phyloP scores from a whole-genome alignment of 1,140 invertebrate genomes.

The Trinorchestia longiramus region DNA sequence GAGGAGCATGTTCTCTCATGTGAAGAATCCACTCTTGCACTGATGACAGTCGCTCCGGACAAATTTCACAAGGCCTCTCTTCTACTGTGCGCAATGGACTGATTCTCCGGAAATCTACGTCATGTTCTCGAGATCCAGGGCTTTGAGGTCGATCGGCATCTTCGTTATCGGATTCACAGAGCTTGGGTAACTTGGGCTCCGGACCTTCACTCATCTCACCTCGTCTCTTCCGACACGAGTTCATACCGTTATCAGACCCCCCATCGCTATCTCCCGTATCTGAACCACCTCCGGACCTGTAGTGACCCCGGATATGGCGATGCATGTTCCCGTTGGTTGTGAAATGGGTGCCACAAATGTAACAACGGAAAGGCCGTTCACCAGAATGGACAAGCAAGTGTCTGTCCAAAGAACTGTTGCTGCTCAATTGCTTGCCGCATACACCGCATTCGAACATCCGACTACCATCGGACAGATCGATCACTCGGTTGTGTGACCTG shows the following conservation, averaged over 20 bases:
- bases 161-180: constrained; percentile 40
- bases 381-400: constrained; percentile 83
- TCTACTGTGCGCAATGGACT: not conserved
- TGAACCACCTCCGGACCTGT: constrained; percentile 67
- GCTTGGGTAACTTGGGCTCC: constrained; percentile 18
- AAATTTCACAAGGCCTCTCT: constrained; percentile 35
- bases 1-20: constrained; percentile 62
- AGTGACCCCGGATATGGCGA: constrained; percentile 83
- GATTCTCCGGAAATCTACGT: constrained; percentile 14
- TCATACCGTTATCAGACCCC: constrained; percentile 67
- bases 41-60: constrained; percentile 76
- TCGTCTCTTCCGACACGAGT: constrained; percentile 65
- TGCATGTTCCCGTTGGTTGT: constrained; percentile 92
- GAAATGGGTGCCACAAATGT: constrained; percentile 83
- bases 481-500: constrained; percentile 76
- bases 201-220: constrained; percentile 59
- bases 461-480: constrained; percentile 66
- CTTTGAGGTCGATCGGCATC: not conserved
- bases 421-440: constrained; percentile 77
- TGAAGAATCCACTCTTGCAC: constrained; percentile 77
- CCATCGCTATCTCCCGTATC: constrained; percentile 69
- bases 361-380: constrained; percentile 83
- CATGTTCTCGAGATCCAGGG: constrained; percentile 9
- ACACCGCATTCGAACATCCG: constrained; percentile 72
- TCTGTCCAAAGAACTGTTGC: constrained; percentile 81